Percentiles rank a stretch among this genome's conserved stretches.
Evolutionary conservation across 2,113 vertebrate genomes (phyloP).

Genomic region (Athene cunicularia): DNA sequence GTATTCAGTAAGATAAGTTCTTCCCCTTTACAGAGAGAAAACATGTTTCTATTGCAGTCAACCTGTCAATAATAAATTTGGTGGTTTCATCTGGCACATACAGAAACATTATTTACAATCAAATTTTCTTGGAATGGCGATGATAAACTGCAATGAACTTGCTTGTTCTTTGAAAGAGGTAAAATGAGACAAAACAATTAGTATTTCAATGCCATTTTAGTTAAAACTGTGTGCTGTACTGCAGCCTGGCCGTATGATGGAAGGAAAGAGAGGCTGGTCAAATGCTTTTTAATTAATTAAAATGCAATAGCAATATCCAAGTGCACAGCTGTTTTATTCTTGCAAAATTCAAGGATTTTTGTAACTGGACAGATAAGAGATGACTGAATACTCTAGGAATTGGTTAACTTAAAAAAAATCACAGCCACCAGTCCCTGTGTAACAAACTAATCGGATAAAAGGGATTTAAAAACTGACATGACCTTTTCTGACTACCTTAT

Average conservation of each 20-base stretch:
- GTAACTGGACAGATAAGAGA: background rate
- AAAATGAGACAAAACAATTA: background rate
- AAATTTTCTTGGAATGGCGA: background rate
- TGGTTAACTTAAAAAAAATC: background rate
- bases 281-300: background rate
- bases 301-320: background rate
- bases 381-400: background rate
- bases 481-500: background rate
- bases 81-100: background rate
- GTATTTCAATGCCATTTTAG: background rate
- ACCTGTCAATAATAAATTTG: background rate
- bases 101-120: background rate
- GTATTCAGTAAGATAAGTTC: background rate
- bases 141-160: background rate
- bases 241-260: background rate
- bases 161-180: background rate
- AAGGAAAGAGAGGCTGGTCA: background rate
- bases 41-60: background rate
- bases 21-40: background rate
- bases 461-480: background rate
- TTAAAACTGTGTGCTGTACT: background rate
- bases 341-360: background rate
- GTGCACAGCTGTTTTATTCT: background rate
- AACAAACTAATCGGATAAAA: background rate
- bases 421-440: background rate